Conservation (phyloP, 2,113 vertebrate species). For the Vidua macroura region DNA sequence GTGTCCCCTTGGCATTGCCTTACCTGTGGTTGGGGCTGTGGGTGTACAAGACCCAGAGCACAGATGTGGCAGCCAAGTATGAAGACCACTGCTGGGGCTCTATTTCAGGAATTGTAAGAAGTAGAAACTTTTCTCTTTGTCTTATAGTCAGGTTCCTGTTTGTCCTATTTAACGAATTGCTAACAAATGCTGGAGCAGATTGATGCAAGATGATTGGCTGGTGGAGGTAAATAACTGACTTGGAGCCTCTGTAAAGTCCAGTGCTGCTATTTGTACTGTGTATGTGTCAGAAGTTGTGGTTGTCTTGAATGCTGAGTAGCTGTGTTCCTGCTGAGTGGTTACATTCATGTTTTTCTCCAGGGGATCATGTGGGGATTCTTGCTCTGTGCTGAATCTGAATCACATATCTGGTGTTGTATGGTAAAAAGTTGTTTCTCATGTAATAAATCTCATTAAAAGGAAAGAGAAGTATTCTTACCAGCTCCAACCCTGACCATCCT, state of each 20-base stretch:
- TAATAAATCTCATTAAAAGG: background rate
- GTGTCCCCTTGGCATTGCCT: background rate
- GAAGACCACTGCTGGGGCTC: background rate
- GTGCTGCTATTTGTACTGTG: background rate
- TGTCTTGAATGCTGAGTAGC: background rate
- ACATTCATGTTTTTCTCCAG: background rate
- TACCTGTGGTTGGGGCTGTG: background rate
- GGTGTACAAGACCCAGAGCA: background rate
- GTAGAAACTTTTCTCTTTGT: background rate
- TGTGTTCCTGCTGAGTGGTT: background rate
- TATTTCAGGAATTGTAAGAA: background rate
- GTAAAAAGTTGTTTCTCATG: background rate
- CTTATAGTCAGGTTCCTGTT: background rate
- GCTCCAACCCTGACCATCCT: background rate
- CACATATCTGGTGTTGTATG: background rate
- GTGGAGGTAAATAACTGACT: background rate
- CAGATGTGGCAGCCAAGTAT: accelerated
- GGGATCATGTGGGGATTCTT: background rate
- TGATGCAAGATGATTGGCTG: background rate
- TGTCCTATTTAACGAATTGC: background rate
- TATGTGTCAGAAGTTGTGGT: background rate
- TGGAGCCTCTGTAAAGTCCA: background rate
- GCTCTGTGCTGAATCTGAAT: background rate
- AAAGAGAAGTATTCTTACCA: background rate
- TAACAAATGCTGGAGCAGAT: background rate